Conservation (phyloP, 2,888 invertebrate species). For the Mechanitis messenoides region DNA sequence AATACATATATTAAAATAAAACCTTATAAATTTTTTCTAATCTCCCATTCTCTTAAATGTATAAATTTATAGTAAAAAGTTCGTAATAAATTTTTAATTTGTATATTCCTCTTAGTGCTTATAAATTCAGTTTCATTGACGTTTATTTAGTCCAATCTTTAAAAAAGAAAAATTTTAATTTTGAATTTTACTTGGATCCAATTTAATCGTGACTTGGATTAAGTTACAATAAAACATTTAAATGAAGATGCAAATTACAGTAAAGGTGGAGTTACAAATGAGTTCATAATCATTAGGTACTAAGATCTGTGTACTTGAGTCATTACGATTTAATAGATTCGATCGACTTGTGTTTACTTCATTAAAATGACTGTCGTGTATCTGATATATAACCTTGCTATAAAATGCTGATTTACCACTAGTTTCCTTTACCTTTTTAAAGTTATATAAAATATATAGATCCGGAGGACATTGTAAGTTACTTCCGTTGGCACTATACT, state of each 20-base stretch:
- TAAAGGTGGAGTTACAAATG: slow-evolving; percentile 44
- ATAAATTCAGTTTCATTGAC: too few relatives aligned
- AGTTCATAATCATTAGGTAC: slow-evolving; percentile 24
- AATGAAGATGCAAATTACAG: slow-evolving; percentile 38
- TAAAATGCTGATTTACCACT: slow-evolving; percentile 20
- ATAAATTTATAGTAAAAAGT: too few relatives aligned
- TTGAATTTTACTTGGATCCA: slow-evolving; percentile 14
- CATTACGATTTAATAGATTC: slow-evolving; percentile 20
- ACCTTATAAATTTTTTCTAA: too few relatives aligned
- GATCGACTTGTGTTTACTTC: slow-evolving; percentile 23
- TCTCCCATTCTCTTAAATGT: too few relatives aligned
- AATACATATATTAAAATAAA: too few relatives aligned
- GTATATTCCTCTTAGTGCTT: too few relatives aligned
- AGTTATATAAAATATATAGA: slow-evolving; percentile 10
- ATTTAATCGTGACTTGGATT: slow-evolving; percentile 21
- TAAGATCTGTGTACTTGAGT: slow-evolving; percentile 24
- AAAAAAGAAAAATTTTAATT: too few relatives aligned
- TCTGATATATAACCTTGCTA: slow-evolving; percentile 26
- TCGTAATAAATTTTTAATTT: too few relatives aligned
- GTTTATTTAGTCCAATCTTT: too few relatives aligned
- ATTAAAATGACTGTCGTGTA: slow-evolving; percentile 29
- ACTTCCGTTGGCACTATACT: not conserved
- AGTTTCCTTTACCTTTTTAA: slow-evolving; percentile 28
- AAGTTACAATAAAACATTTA: slow-evolving; percentile 29
- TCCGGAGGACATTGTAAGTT: slow-evolving; percentile 16